These are phyloP conservation scores for Caretta caretta DNA, from an alignment of 2,113 vertebrate species.

Conservation along the genomic window DNA sequence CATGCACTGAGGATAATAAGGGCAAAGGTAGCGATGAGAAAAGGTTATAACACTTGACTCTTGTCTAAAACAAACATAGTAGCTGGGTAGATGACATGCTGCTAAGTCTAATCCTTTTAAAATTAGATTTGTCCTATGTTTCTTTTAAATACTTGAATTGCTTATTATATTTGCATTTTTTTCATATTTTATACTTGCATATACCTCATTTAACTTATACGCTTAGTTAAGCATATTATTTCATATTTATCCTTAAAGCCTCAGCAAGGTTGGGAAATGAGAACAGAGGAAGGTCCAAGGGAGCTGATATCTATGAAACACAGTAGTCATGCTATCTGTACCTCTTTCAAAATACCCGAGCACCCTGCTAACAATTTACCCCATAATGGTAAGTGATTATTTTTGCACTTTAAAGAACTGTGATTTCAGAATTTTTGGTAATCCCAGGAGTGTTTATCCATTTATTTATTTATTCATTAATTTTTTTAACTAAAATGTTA, in stretches of 20 bases:
- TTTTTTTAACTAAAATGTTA: not conserved
- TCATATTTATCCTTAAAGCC: constrained; percentile 54
- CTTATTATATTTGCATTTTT: constrained; percentile 34
- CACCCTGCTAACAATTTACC: constrained; percentile 30
- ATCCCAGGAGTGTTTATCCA: not conserved
- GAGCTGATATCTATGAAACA: constrained; percentile 35
- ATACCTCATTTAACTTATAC: constrained; percentile 35
- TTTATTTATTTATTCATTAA: not conserved
- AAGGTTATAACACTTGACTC: not conserved
- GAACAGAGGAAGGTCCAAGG: constrained; percentile 38
- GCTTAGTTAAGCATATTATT: constrained; percentile 64
- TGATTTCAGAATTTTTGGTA: not conserved
- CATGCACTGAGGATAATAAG: not conserved
- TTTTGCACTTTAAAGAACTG: constrained; percentile 9
- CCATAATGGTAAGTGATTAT: constrained; percentile 37
- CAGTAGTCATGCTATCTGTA: not conserved
- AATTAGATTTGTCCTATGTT: constrained; percentile 15
- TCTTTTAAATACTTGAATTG: constrained; percentile 33
- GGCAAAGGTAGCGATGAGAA: not conserved
- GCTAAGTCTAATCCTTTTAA: not conserved
- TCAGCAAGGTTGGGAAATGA: constrained; percentile 61
- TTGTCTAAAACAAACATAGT: constrained; percentile 12
- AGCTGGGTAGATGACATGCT: not conserved
- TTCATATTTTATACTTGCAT: constrained; percentile 33
- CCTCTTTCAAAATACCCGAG: constrained; percentile 34